phyloP scores from a whole-genome alignment of 2,888 invertebrate species.

The Himalopsyche kuldschensis region DNA sequence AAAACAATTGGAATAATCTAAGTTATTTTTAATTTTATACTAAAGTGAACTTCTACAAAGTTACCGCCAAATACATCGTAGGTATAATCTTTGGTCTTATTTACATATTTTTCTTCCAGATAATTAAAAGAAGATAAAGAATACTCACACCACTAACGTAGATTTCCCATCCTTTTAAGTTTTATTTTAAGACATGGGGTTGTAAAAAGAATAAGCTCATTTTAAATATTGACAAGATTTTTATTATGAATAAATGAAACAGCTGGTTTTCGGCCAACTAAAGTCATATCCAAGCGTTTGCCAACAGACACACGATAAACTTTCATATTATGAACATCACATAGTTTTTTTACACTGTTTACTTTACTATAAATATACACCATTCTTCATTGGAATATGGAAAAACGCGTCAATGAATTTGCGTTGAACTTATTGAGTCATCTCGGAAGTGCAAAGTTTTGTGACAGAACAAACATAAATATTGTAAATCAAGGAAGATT shows the following conservation, averaged over 20 bases:
- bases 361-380: not conserved
- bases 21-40: no score
- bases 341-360: not conserved
- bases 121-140: no score
- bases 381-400: not conserved
- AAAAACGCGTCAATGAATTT: not conserved
- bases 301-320: not conserved
- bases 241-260: not conserved
- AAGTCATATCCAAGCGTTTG: not conserved
- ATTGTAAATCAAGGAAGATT: no score
- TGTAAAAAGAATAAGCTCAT: not conserved
- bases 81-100: no score
- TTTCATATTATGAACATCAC: not conserved
- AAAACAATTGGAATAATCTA: no score
- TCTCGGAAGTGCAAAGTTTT: not conserved
- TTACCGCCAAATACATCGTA: no score
- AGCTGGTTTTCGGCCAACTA: not conserved
- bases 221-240: conserved; percentile 1
- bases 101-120: no score
- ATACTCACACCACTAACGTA: no score
- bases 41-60: no score
- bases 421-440: not conserved
- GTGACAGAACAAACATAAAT: no score
- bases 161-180: no score
- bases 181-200: no score